Base-by-base conservation (phyloP, 2,888 invertebrate genomes). In the Elmis aenea region DNA sequence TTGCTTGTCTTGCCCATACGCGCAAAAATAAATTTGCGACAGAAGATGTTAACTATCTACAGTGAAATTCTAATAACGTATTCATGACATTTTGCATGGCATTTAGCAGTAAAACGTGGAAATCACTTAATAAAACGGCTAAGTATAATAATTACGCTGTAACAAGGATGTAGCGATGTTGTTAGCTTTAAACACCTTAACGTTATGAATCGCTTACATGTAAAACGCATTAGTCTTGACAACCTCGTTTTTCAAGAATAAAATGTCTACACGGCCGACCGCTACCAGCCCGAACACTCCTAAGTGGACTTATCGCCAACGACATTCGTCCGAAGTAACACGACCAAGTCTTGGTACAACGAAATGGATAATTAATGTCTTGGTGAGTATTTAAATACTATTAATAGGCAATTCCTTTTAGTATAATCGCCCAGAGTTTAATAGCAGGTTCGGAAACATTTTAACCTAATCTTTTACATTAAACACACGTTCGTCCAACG, bases 331-430 rank as follows among this genome's bases (percentile, higher is more conserved):
- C 26, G 22, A 13, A 26, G 9, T 11, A 9, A 6, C 15, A n/a
- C 28, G 15, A 20, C 11, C 21, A 15, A 20, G 26, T 29, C n/a
- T 13, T 27, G 18, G 5, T 8, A 18, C 18, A 18, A 8, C 18
- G 18, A 8, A 18, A 8, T 5, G 24, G 28, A 44, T 48, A 55
- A 60, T 54, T 51, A 59, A 58, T 57, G 61, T 53, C 53, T 51
- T 45, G 37, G 42, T 45, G 47, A 51, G 52, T 55, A 55, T 61
- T 64, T 59, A 62, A 63, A 60, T 58, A 59, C 58, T 64, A 65
- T 64, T 65, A 63, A 65, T 65, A 64, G 64, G 61, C 64, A 57
- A 64, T 64, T 64, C 57, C 65, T 65, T 64, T 65, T 62, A 65
- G 58, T 57, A 59, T 64, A 64, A 64, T 63, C 63, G 55, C 55